Base-by-base conservation (phyloP, 2,888 invertebrate genomes). In the Nasonia oneida region DNA sequence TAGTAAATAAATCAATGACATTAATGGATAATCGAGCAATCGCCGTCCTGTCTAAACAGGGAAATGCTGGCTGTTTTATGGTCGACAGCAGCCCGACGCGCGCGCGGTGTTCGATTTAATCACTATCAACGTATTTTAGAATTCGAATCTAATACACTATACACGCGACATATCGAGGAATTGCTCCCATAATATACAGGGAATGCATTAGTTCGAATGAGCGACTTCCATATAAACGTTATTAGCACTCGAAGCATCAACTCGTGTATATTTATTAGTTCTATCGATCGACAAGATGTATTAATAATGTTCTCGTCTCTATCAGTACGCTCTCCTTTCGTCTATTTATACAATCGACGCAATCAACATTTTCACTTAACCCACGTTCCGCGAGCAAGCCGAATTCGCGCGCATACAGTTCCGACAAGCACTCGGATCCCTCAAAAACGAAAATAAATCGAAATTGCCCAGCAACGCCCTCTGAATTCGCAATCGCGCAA, bases 1-100 rank as follows among this genome's bases (percentile, higher is more conserved):
- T 67, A 84, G n/a, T 50, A 50, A 84, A 79, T 47, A 57, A 78
- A 47, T 77, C 6, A 83, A 70, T 53, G 15, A 18, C 74, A 75
- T 67, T 70, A 70, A 29, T 53, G 67, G 67, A 15, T 76, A 74
- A 83, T 76, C 50, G 47, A 67, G 64, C 50, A 37, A 82, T 23
- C n/a, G 29, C 10, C 57, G 6, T 1, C 8, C 37, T 42, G 42
- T 39, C 57, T 37, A n/a, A 12, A 57, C n/a, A 37, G 8, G 15
- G 23, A 57, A 61, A 57, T 29, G 5, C 53, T 29, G 39, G 23
- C 64, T 42, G 42, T 64, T 77, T 12, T 67, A 14, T 61, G n/a
- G 29, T n/a, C 23, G n/a, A n/a, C 12, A 73, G 73, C 12, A 73
- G 73, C n/a, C 3, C 53, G 53, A 18, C 18, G 18, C 15, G 15